Conservation (phyloP, 2,888 invertebrate genomes). For the Chymomyza fuscimana region DNA sequence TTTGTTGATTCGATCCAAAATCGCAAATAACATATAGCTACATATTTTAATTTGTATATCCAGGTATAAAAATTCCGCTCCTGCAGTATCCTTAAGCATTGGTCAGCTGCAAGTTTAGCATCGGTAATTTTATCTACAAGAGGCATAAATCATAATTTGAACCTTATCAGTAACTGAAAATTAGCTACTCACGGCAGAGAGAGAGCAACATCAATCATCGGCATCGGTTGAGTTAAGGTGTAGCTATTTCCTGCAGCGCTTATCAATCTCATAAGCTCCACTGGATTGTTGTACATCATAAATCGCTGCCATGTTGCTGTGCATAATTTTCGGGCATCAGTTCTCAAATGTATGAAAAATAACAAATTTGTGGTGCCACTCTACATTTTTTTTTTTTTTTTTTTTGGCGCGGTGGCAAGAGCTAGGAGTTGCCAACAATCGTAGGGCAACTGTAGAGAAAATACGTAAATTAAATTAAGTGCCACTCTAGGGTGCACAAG, state of each 20-base stretch:
- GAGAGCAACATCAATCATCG: not conserved
- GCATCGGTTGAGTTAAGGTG: not conserved
- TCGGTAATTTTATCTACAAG: not conserved
- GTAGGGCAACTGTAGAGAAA: conserved; percentile 4
- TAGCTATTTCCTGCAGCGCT: not conserved
- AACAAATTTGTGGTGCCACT: conserved; percentile 9
- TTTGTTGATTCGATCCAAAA: too few relatives aligned
- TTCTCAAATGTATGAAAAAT: conserved; percentile 8
- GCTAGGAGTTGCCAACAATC: not conserved
- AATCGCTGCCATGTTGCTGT: conserved; percentile 15
- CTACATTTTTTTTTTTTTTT: not conserved
- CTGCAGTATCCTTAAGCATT: too few relatives aligned
- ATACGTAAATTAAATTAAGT: conserved; percentile 40
- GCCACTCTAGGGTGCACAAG: conserved; percentile 4
- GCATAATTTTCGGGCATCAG: conserved; percentile 13
- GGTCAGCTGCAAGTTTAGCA: too few relatives aligned
- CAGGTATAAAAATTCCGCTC: too few relatives aligned
- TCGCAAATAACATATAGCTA: too few relatives aligned
- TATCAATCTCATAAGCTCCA: not conserved
- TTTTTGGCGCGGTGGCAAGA: not conserved
- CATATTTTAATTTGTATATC: too few relatives aligned
- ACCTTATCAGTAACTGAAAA: not conserved
- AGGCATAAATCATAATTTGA: not conserved
- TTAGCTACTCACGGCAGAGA: not conserved
- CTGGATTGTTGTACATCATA: conserved; percentile 2